A percentile compares a stretch with the other conserved stretches of the same genome.
These are phyloP conservation scores for Lasiommata megera DNA, from an alignment of 2,888 invertebrate species.

Conservation along the genomic window DNA sequence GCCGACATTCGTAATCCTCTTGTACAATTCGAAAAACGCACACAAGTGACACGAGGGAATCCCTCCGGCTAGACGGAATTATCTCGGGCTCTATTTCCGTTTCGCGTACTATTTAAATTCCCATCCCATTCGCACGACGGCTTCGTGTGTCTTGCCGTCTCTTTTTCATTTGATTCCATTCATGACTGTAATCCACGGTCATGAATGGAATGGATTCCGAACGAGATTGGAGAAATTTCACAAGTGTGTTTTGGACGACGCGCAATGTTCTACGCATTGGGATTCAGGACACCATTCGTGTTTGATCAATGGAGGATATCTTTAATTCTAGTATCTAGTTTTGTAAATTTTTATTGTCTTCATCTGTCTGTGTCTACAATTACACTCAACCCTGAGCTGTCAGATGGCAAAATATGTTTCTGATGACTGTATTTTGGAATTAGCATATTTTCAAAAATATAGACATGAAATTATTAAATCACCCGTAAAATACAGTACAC, in stretches of 20 bases:
- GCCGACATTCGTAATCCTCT: conserved; percentile 67
- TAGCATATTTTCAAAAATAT: no score
- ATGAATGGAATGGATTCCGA: conserved; percentile 75
- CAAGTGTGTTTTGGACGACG: conserved; percentile 41
- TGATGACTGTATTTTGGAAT: no score
- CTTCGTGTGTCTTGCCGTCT: conserved; percentile 46
- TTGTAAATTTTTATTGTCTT: no score
- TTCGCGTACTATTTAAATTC: conserved; percentile 78
- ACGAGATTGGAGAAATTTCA: conserved; percentile 57
- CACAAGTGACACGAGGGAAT: conserved; percentile 80
- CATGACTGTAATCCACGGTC: conserved; percentile 71
- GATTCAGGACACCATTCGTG: not conserved
- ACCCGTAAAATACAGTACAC: no score
- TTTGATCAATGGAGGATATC: not conserved
- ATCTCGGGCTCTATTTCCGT: conserved; percentile 80
- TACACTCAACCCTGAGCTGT: no score
- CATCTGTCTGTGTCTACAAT: no score
- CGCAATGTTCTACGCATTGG: conserved; percentile 40
- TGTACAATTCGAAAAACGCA: conserved; percentile 75
- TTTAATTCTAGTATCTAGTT: no score
- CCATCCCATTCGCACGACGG: conserved; percentile 58
- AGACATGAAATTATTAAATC: no score
- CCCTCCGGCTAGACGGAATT: conserved; percentile 81
- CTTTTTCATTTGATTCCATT: conserved; percentile 77
- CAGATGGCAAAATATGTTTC: no score